A percentile compares a stretch with the other conserved stretches of the same genome.
These are phyloP conservation scores for Neomonachus schauinslandi DNA, from an alignment of 2,113 vertebrate genomes.

Conservation along the genomic window DNA sequence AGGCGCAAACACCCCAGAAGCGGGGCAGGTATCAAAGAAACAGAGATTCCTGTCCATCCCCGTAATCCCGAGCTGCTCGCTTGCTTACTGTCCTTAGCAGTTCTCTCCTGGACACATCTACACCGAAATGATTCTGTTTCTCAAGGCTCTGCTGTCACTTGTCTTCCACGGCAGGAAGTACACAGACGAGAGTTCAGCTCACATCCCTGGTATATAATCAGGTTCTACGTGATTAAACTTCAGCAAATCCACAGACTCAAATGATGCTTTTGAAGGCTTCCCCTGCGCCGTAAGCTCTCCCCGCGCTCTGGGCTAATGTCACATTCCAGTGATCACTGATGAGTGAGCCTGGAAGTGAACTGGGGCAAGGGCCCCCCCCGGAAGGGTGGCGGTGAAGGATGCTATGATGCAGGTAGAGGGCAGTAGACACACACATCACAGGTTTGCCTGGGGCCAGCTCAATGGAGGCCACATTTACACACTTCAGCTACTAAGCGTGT, in stretches of 20 bases:
- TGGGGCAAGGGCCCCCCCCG: neutral
- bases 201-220: neutral
- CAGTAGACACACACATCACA: neutral
- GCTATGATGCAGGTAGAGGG: neutral
- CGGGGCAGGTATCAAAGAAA: neutral
- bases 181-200: neutral
- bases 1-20: neutral
- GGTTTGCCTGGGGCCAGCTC: neutral
- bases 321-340: neutral
- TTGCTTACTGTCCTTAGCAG: neutral
- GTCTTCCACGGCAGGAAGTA: neutral
- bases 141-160: neutral
- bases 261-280: neutral
- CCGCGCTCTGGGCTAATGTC: neutral
- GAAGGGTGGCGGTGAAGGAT: neutral
- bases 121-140: neutral
- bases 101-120: neutral
- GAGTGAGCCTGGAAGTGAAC: neutral
- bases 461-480: neutral
- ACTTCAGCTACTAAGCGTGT: neutral
- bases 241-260: neutral
- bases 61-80: neutral
- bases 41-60: neutral
- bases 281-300: neutral
- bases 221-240: neutral